Percentiles rank a stretch among this genome's conserved stretches.
These are phyloP conservation scores for human (Homo sapiens) DNA, from an alignment of 2,113 vertebrate genomes.

Conservation along the genomic window DNA sequence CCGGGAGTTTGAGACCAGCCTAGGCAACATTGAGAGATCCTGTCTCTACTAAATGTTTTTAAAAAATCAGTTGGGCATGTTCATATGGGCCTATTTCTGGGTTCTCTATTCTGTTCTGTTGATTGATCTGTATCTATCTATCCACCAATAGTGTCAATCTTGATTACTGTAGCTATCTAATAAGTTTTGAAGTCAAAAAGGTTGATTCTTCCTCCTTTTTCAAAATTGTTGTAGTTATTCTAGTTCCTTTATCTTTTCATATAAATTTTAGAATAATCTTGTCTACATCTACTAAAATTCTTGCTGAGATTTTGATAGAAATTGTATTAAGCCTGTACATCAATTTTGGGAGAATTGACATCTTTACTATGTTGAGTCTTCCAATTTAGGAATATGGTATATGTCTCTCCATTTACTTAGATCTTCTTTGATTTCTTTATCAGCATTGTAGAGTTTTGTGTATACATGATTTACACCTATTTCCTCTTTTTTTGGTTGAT, in stretches of 20 bases:
- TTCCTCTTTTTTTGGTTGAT: background rate
- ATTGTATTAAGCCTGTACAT: background rate
- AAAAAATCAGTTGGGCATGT: too few relatives aligned
- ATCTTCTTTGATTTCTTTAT: too few relatives aligned
- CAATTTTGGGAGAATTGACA: background rate
- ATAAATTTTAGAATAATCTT: background rate
- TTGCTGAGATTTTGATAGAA: background rate
- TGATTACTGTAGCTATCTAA: background rate
- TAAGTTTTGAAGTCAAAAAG: background rate
- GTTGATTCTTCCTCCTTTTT: background rate
- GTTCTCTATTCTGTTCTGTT: background rate
- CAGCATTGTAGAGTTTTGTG: too few relatives aligned
- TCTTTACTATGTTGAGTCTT: background rate
- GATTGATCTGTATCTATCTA: background rate
- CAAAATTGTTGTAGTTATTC: background rate
- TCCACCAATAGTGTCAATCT: background rate
- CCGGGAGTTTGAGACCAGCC: too few relatives aligned
- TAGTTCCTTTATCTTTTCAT: background rate
- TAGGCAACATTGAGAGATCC: too few relatives aligned
- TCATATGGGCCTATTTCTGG: background rate
- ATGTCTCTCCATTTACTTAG: too few relatives aligned
- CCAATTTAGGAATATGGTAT: background rate
- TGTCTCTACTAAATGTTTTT: too few relatives aligned
- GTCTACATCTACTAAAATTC: background rate
- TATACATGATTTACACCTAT: too few relatives aligned